Evolutionary conservation across 2,113 vertebrate genomes (phyloP).

Genomic region (Cavia aperea): DNA sequence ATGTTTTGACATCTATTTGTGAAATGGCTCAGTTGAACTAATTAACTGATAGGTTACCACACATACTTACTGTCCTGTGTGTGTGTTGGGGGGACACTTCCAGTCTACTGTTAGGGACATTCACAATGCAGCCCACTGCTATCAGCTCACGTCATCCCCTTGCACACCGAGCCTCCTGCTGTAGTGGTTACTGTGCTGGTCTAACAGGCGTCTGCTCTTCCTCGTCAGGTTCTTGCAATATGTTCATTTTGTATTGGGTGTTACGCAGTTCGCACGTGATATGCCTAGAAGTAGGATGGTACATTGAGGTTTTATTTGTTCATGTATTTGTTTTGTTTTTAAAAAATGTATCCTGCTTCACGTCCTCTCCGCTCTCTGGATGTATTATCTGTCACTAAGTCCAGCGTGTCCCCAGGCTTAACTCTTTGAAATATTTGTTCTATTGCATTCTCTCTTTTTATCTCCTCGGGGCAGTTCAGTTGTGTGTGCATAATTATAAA

Average conservation of each 20-base stretch:
- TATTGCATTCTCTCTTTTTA: neutral
- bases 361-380: neutral
- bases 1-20: neutral
- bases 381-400: neutral
- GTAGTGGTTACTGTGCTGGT: neutral
- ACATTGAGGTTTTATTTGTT: neutral
- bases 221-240: neutral
- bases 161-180: neutral
- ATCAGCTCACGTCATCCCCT: neutral
- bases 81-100: neutral
- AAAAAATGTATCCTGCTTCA: neutral
- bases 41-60: neutral
- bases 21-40: neutral
- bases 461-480: neutral
- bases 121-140: neutral
- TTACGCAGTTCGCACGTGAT: neutral
- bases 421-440: conserved; percentile 2
- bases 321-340: neutral
- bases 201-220: neutral
- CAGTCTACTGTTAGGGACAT: neutral
- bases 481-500: neutral
- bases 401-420: neutral
- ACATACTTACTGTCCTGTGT: neutral
- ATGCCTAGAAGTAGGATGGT: no score
- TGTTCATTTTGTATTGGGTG: neutral